Evolutionary conservation across 1,140 invertebrate genomes (phyloP).

Genomic region (Drosophila yakuba): DNA sequence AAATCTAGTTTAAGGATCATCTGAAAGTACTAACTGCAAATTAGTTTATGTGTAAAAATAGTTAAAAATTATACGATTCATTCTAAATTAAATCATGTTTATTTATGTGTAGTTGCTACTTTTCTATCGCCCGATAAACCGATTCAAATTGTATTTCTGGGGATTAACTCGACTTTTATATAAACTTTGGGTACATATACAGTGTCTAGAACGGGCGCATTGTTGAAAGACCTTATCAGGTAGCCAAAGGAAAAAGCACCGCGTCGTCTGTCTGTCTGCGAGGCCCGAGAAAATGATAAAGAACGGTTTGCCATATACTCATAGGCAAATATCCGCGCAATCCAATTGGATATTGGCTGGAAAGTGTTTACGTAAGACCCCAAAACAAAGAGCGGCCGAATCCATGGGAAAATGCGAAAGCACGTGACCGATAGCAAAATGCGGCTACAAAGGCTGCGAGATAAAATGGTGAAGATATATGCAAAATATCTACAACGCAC

Average conservation of each 20-base stretch:
- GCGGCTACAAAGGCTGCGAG: neutral
- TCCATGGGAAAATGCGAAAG: conserved; percentile 5
- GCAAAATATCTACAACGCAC: no score
- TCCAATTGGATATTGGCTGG: conserved; percentile 18
- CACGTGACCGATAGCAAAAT: conserved; percentile 19
- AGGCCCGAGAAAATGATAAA: conserved; percentile 28
- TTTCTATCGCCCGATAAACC: neutral
- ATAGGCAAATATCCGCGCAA: conserved; percentile 15
- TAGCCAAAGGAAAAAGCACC: conserved; percentile 8
- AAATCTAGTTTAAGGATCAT: neutral
- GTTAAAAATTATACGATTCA: no score
- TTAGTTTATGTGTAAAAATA: no score
- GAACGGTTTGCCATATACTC: neutral
- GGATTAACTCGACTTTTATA: neutral
- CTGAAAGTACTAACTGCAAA: neutral
- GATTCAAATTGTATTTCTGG: neutral
- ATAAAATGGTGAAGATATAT: conserved; percentile 22
- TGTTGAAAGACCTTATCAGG: conserved; percentile 50
- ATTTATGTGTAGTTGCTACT: neutral
- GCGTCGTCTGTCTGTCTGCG: conserved; percentile 44
- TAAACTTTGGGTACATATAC: neutral
- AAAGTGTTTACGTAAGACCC: conserved; percentile 19
- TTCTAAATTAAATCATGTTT: no score
- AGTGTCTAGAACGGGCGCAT: neutral
- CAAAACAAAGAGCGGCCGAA: conserved; percentile 11